phyloP scores from a whole-genome alignment of 1,140 invertebrate species.

The Ruditapes philippinarum region DNA sequence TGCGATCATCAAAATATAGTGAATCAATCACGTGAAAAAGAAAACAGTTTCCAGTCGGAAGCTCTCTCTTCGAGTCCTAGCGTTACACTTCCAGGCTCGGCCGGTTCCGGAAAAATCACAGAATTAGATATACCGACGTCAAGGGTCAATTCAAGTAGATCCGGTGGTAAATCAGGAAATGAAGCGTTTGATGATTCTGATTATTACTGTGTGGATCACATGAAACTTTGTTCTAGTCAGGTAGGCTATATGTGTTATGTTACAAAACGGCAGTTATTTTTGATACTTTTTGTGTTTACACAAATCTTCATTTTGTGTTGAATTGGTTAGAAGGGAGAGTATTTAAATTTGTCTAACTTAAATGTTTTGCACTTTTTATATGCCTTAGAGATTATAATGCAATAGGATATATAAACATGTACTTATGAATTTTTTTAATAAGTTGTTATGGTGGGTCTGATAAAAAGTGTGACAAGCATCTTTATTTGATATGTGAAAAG shows the following conservation, averaged over 20 bases:
- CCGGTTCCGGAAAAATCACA: neutral
- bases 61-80: neutral
- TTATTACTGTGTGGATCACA: constrained; percentile 44
- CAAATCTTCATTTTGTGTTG: too few species aligned
- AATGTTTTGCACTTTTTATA: too few species aligned
- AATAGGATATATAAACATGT: too few species aligned
- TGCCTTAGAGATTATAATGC: too few species aligned
- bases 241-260: constrained; percentile 1
- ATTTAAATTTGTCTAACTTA: too few species aligned
- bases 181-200: neutral
- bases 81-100: neutral
- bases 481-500: too few species aligned
- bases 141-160: neutral
- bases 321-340: too few species aligned
- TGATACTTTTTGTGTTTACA: neutral
- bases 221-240: constrained; percentile 15
- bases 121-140: constrained; percentile 12
- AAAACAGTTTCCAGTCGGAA: neutral
- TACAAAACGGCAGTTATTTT: neutral
- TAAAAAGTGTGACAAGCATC: too few species aligned
- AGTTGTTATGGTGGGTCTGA: too few species aligned
- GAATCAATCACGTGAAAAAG: neutral
- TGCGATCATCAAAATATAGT: neutral
- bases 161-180: neutral
- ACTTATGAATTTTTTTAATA: too few species aligned